These are phyloP conservation scores for Psittacara wagleri DNA, from an alignment of 2,113 vertebrate species.

Conservation along the genomic window DNA sequence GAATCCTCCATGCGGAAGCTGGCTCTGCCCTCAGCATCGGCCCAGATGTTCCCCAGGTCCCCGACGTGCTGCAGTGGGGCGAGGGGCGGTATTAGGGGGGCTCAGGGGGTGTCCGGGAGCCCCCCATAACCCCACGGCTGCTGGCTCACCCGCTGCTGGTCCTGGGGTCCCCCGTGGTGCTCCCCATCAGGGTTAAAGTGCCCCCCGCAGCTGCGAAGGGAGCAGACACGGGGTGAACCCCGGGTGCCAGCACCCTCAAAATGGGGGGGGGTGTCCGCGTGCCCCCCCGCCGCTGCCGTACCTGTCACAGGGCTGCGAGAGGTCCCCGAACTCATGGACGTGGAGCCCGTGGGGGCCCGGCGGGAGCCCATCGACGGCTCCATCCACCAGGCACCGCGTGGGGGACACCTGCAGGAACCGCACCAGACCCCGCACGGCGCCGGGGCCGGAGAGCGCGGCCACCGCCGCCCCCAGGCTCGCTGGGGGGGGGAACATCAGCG, in stretches of 20 bases:
- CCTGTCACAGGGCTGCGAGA: constrained; percentile 80
- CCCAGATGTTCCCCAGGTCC: constrained; percentile 87
- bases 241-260: no score
- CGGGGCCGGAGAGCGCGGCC: constrained; percentile 75
- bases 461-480: constrained; percentile 71
- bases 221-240: not conserved
- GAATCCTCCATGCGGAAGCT: constrained; percentile 83
- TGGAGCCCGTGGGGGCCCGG: constrained; percentile 87
- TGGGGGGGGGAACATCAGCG: no score
- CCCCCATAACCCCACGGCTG: not conserved
- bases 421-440: constrained; percentile 80
- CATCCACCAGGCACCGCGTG: constrained; percentile 83
- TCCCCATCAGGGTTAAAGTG: constrained; percentile 87
- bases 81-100: not conserved
- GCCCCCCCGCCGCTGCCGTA: not conserved
- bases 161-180: constrained; percentile 81
- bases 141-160: constrained; percentile 81
- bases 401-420: constrained; percentile 85
- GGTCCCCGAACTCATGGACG: constrained; percentile 83
- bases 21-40: constrained; percentile 76
- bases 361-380: constrained; percentile 83
- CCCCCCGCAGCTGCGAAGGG: constrained; percentile 83
- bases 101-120: no score
- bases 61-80: constrained; percentile 79
- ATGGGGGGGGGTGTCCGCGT: no score